Evolutionary conservation across 2,113 vertebrate species (phyloP), one percentile per base, ranked within the genome.

Genomic region (Pterocles burchelli): DNA sequence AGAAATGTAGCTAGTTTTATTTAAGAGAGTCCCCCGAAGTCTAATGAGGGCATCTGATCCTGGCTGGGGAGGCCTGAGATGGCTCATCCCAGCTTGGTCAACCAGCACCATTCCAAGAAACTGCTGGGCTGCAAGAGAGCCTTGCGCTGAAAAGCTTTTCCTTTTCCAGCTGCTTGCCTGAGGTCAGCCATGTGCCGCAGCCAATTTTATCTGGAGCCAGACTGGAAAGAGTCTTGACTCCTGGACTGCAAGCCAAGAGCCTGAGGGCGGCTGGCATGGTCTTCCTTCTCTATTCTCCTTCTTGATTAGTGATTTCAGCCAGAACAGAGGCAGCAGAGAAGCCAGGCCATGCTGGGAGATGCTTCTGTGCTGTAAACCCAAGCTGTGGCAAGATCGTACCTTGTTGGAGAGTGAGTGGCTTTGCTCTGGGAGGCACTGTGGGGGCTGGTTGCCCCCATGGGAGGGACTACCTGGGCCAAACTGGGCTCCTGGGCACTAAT

Each of bases 221-320:
- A 38, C 33, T 49, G 51, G 73, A 41, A 78, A 67, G 65, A 75
- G 81, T 10, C 85, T 91, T 66, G 38, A 38, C 76, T 95, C 55
- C 36, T 28, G 29, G 29, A 90, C 67, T 74, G 43, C 51, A 86
- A 93, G 93, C 92, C 92, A 94, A 61, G 82, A 95, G 93, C 83
- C 80, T 58, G 67, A 77, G 61, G 89, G 85, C 9, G 17, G 66
- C 70, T 87, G 94, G 94, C 87, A 34, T 49, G 58, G 52, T 59
- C 82, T 21, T 38, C 57, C 66, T 34, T 54, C 49, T 61, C 71
- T 16, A 1, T 49, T 83, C 75, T 92, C 54, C 77, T 83, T 26
- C 57, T 96, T 93, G 71, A 94, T 92, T 20, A 89, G 70, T 18
- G 46, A 85, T 85, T 58, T 31, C 21, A 85, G 85, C 90, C 85